Evolutionary conservation across 2,113 vertebrate genomes (phyloP).

Genomic region (Ellobius talpinus): DNA sequence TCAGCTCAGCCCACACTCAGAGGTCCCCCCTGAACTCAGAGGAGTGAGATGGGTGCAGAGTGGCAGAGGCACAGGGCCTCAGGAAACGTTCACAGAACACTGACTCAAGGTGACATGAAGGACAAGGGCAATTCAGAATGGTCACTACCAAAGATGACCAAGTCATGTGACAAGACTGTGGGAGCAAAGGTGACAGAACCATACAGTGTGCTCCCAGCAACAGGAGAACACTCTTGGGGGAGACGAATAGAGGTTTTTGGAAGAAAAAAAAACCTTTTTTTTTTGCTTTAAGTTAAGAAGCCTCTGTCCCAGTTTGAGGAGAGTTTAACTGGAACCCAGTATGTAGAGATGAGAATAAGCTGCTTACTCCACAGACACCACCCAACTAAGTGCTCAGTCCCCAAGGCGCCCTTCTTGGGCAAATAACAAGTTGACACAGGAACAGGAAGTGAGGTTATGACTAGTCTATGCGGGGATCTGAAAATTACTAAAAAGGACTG

Average conservation of each 20-base stretch:
- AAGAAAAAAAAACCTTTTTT: not conserved
- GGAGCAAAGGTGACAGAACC: not conserved
- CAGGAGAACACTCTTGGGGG: not conserved
- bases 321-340: constrained; percentile 3
- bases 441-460: not conserved
- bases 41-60: not conserved
- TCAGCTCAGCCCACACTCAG: not conserved
- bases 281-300: constrained; percentile 6
- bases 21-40: not conserved
- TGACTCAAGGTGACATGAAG: not conserved
- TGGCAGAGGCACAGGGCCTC: too few species aligned
- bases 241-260: not conserved
- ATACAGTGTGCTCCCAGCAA: not conserved
- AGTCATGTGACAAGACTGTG: fast-evolving
- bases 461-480: not conserved
- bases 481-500: not conserved
- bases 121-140: not conserved
- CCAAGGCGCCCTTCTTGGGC: not conserved
- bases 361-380: not conserved
- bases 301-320: not conserved
- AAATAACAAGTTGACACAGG: not conserved
- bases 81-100: not conserved
- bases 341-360: not conserved
- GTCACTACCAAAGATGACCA: not conserved
- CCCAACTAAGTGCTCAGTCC: not conserved